These are phyloP conservation scores for Dendrolimus houi DNA, from an alignment of 2,888 invertebrate genomes.

Conservation along the genomic window DNA sequence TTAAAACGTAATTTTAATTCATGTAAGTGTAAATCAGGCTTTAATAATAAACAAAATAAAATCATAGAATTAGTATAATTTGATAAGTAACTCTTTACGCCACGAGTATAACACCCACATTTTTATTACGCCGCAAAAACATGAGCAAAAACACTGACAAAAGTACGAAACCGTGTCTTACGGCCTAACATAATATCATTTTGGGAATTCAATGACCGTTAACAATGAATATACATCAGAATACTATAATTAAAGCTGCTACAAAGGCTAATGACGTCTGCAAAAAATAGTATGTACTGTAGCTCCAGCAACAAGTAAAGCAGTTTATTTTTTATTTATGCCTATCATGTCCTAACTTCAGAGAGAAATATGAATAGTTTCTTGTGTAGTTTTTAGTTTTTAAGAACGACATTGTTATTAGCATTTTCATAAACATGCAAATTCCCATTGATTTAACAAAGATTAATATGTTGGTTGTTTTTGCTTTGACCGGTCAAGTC, in stretches of 20 bases:
- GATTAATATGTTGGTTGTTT: too few species aligned
- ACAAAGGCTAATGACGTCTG: conserved; percentile 55
- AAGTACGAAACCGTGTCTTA: not conserved
- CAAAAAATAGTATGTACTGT: conserved; percentile 41
- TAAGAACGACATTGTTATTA: too few species aligned
- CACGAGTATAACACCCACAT: not conserved
- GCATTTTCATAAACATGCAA: too few species aligned
- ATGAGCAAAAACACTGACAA: not conserved
- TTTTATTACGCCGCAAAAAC: not conserved
- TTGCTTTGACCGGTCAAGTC: too few species aligned
- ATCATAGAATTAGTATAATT: not conserved
- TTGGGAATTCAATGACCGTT: not conserved
- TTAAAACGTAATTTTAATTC: too few species aligned
- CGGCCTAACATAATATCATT: not conserved
- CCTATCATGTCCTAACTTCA: not conserved
- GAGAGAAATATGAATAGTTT: not conserved
- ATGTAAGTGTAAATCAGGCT: too few species aligned
- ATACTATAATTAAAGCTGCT: conserved; percentile 43
- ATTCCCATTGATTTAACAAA: too few species aligned
- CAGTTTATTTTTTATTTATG: not conserved
- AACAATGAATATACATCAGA: not conserved
- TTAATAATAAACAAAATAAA: not conserved
- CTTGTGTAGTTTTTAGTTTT: too few species aligned
- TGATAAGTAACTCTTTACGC: not conserved
- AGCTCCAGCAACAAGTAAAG: not conserved